Evolutionary conservation across 2,888 invertebrate species (phyloP).

Genomic region (Mythimna albipuncta): DNA sequence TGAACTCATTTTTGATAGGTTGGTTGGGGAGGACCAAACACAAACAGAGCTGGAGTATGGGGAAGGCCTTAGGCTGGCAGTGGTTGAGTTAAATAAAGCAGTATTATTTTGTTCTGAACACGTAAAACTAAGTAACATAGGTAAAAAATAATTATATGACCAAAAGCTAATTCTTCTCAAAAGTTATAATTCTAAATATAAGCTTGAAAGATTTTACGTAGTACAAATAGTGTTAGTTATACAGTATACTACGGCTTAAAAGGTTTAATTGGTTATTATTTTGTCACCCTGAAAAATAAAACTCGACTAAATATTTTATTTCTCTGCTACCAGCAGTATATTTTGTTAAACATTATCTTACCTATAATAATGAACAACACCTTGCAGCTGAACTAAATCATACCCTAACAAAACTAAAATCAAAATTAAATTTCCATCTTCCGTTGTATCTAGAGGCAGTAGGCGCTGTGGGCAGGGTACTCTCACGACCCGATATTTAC

Average conservation of each 20-base stretch:
- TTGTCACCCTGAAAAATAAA: not conserved
- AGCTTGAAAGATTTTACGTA: too few species aligned
- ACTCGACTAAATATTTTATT: slow-evolving; percentile 1
- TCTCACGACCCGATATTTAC: slow-evolving; percentile 85
- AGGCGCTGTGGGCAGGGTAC: slow-evolving; percentile 71
- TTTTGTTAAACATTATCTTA: slow-evolving; percentile 16
- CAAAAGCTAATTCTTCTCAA: too few species aligned
- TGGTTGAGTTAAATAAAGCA: too few species aligned
- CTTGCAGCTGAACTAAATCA: slow-evolving; percentile 34
- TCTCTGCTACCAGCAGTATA: slow-evolving; percentile 3
- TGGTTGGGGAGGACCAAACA: too few species aligned
- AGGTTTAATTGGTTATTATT: not conserved
- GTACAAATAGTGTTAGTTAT: too few species aligned
- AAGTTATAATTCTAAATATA: not conserved
- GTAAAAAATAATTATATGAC: not conserved
- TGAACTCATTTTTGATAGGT: too few species aligned
- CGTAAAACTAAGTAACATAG: not conserved
- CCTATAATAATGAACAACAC: slow-evolving; percentile 33
- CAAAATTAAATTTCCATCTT: slow-evolving; percentile 62
- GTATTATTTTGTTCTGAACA: not conserved
- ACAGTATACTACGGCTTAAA: too few species aligned
- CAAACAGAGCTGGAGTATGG: too few species aligned
- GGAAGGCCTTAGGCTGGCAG: too few species aligned
- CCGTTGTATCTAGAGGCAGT: slow-evolving; percentile 57
- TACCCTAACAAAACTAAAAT: slow-evolving; percentile 54